phyloP scores from a whole-genome alignment of 1,140 invertebrate genomes.

The Drosophila oshimai region DNA sequence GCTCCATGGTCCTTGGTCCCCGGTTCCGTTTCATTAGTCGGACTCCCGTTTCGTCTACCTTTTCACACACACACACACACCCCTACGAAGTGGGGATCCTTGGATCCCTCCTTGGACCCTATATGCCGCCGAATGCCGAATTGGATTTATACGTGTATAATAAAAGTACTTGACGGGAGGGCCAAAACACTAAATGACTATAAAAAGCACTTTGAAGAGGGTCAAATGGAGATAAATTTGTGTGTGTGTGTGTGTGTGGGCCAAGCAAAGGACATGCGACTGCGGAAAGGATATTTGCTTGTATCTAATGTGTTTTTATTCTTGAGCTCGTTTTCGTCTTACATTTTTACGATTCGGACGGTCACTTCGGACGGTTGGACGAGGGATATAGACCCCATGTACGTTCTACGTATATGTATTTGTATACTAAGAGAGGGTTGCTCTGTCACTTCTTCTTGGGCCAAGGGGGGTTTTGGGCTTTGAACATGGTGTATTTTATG shows the following conservation, averaged over 20 bases:
- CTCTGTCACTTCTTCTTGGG: conserved; percentile 40
- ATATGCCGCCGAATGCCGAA: conserved; percentile 67
- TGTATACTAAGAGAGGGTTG: conserved; percentile 50
- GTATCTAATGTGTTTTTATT: conserved; percentile 81
- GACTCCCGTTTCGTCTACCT: conserved; percentile 62
- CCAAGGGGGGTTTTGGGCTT: conserved; percentile 27
- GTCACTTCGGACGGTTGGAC: conserved; percentile 63
- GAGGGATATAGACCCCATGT: conserved; percentile 53
- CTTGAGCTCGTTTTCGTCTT: conserved; percentile 77
- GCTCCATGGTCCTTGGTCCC: not conserved
- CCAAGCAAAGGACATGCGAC: conserved; percentile 57
- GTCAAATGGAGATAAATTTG: conserved; percentile 83
- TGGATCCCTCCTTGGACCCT: conserved; percentile 25
- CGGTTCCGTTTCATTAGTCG: conserved; percentile 77
- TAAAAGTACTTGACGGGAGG: conserved; percentile 82
- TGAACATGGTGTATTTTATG: conserved; percentile 64
- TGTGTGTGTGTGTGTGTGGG: conserved; percentile 24
- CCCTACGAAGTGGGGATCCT: not conserved
- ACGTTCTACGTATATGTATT: not conserved
- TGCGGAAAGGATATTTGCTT: conserved; percentile 77
- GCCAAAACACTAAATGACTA: conserved; percentile 82
- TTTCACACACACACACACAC: conserved; percentile 20
- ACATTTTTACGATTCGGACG: conserved; percentile 77
- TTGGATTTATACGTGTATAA: conserved; percentile 81
- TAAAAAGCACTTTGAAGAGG: conserved; percentile 83